A percentile compares a stretch with the other conserved stretches of the same genome.
phyloP scores from a whole-genome alignment of 2,888 invertebrate genomes.

The Parasteatoda lunata region DNA sequence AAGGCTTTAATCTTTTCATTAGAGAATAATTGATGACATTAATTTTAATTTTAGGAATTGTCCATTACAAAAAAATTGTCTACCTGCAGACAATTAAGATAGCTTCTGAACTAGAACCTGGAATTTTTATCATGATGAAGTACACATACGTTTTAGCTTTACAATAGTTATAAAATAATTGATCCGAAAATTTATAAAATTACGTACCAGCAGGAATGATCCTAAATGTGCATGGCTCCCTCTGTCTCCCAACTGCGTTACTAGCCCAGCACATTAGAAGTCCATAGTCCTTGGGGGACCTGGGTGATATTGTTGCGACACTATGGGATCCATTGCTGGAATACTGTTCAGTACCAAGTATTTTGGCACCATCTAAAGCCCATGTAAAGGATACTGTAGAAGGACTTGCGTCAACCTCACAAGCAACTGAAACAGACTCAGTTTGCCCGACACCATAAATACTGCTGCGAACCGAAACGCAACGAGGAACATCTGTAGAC shows the following conservation, averaged over 20 bases:
- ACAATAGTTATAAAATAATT: not conserved
- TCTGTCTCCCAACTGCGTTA: constrained; percentile 57
- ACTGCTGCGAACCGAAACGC: constrained; percentile 54
- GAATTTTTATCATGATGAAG: not conserved
- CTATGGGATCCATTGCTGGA: constrained; percentile 47
- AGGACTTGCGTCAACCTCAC: constrained; percentile 66
- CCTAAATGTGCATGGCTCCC: constrained; percentile 60
- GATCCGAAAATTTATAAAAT: not conserved
- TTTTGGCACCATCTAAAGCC: constrained; percentile 43
- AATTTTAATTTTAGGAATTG: not conserved
- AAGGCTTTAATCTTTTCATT: not conserved
- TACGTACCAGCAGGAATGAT: constrained; percentile 61
- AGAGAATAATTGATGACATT: not conserved
- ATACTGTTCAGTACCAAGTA: constrained; percentile 20
- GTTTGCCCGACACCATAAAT: constrained; percentile 59
- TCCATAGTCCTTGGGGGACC: constrained; percentile 55
- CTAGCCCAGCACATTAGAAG: constrained; percentile 60
- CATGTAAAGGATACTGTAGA: constrained; percentile 28
- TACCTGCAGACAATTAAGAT: not conserved
- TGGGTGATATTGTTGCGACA: constrained; percentile 54
- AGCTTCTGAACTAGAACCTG: not conserved
- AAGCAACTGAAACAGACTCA: constrained; percentile 60
- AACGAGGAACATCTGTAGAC: constrained; percentile 44
- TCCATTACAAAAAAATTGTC: not conserved
- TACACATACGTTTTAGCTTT: not conserved